Percentiles rank a stretch among this genome's conserved stretches.
phyloP scores from a whole-genome alignment of 2,113 vertebrate species.

The Semnornis frantzii region DNA sequence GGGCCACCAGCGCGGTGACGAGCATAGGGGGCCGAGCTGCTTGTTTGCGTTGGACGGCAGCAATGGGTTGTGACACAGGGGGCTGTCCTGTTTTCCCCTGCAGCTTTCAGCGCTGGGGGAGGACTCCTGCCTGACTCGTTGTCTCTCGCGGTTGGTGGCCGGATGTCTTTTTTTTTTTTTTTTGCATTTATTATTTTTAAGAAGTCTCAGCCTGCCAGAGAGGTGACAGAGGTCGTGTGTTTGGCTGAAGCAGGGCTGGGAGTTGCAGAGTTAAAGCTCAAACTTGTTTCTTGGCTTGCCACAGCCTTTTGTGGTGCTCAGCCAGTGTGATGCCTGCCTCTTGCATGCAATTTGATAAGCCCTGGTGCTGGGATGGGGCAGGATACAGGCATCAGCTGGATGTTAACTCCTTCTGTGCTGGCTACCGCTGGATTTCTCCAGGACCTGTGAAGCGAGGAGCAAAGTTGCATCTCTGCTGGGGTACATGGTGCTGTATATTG shows the following conservation, averaged over 20 bases:
- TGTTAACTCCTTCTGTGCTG: conserved; percentile 49
- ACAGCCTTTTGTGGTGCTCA: conserved; percentile 49
- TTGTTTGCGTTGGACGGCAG: conserved; percentile 23
- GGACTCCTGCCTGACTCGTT: neutral
- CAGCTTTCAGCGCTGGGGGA: neutral
- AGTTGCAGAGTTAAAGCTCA: conserved; percentile 51
- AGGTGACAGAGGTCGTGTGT: neutral
- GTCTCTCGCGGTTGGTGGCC: neutral
- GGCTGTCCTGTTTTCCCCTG: conserved; percentile 25
- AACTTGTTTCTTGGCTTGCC: conserved; percentile 52
- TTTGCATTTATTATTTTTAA: neutral
- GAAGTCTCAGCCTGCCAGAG: neutral
- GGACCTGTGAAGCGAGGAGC: neutral
- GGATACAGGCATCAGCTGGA: conserved; percentile 25
- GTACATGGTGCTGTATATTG: fast-evolving
- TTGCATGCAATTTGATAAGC: conserved; percentile 51
- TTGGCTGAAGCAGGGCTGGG: neutral
- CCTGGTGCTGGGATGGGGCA: conserved; percentile 43
- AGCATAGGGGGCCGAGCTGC: neutral
- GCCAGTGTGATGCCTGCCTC: neutral
- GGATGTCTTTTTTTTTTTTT: neutral
- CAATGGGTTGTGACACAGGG: neutral
- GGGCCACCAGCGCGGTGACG: neutral
- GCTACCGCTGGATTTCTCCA: neutral
- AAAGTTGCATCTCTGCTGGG: neutral